Evolutionary conservation across 2,113 vertebrate genomes (phyloP).

Genomic region (Probosciger aterrimus): DNA sequence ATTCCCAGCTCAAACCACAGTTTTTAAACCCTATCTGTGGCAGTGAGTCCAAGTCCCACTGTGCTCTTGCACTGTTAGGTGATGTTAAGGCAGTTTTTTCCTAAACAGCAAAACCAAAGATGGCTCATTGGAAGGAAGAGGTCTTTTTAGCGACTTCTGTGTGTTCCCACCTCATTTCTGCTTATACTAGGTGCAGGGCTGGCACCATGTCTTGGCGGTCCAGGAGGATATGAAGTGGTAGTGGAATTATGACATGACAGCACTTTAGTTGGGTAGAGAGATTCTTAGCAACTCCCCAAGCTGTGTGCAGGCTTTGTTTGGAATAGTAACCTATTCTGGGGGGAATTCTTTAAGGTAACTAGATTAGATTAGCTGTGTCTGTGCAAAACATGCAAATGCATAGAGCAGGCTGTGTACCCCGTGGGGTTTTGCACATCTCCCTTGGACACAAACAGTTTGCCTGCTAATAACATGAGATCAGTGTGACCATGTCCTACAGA

Average conservation of each 20-base stretch:
- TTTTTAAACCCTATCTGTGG: background rate
- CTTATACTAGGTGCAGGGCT: background rate
- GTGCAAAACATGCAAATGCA: background rate
- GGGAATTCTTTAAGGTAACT: background rate
- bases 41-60: background rate
- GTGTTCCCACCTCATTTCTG: background rate
- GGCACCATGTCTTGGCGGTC: accelerated
- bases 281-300: background rate
- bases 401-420: background rate
- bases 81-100: background rate
- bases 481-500: background rate
- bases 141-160: background rate
- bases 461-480: background rate
- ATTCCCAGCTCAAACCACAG: background rate
- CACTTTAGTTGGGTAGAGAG: background rate
- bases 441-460: background rate
- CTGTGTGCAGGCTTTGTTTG: background rate
- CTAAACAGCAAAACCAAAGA: background rate
- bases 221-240: background rate
- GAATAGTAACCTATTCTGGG: background rate
- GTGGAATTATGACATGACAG: background rate
- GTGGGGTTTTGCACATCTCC: background rate
- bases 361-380: background rate
- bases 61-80: background rate
- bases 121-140: background rate